Conservation (phyloP, 2,888 invertebrate genomes). For the Malthinus flaveolus region DNA sequence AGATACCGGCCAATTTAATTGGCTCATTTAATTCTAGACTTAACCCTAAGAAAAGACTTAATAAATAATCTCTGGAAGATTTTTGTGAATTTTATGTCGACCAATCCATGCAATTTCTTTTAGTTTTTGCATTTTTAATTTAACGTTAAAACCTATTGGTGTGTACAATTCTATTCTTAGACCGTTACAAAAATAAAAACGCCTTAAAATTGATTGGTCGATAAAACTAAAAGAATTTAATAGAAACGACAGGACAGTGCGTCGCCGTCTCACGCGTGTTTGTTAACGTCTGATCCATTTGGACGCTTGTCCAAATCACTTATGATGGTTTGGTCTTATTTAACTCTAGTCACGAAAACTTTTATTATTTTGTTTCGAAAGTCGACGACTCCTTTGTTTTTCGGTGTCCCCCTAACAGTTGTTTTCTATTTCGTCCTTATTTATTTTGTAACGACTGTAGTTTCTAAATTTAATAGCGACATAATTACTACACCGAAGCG, state of each 20-base stretch:
- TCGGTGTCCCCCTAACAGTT: background rate
- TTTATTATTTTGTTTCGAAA: constrained; percentile 24
- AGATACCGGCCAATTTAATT: too few relatives aligned
- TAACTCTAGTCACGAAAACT: constrained; percentile 29
- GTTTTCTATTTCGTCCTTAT: constrained; percentile 10
- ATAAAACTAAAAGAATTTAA: constrained; percentile 21
- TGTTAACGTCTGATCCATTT: constrained; percentile 40
- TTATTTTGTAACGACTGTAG: constrained; percentile 16
- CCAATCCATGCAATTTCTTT: too few relatives aligned
- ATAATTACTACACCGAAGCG: background rate
- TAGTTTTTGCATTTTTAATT: too few relatives aligned
- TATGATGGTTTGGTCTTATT: constrained; percentile 32
- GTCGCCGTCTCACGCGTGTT: constrained; percentile 43
- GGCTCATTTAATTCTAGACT: too few relatives aligned
- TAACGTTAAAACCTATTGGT: too few relatives aligned
- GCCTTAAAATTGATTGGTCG: background rate
- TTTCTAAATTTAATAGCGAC: constrained; percentile 16
- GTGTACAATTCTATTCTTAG: too few relatives aligned
- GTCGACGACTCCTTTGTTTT: constrained; percentile 9
- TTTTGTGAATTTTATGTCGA: too few relatives aligned
- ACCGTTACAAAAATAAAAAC: too few relatives aligned
- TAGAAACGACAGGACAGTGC: constrained; percentile 24
- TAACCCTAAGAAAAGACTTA: too few relatives aligned
- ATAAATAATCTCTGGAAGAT: too few relatives aligned
- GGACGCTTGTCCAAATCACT: constrained; percentile 42